Conservation (phyloP, 1,140 invertebrate species). For the Lasioglossum baleicum region DNA sequence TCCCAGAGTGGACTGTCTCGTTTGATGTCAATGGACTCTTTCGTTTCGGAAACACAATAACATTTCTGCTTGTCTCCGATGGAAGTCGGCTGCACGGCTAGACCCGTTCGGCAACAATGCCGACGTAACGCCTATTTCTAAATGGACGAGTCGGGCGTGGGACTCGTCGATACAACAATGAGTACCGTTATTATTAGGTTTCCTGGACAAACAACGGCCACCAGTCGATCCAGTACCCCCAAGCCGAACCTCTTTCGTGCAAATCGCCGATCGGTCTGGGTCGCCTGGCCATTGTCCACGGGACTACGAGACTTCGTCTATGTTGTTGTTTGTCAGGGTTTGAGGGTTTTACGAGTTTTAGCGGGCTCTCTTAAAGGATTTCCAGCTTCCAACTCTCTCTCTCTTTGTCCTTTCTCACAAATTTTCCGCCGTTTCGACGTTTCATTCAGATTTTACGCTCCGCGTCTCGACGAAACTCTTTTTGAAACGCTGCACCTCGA, state of each 20-base stretch:
- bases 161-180: constrained; percentile 70
- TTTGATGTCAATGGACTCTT: background rate
- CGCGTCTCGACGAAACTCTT: too few species aligned
- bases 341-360: background rate
- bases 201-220: constrained; percentile 36
- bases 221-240: constrained; percentile 6
- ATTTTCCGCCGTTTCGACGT: too few species aligned
- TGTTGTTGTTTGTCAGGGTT: background rate
- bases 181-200: constrained; percentile 67
- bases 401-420: background rate
- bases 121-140: constrained; percentile 49
- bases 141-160: constrained; percentile 58
- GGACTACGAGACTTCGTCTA: constrained; percentile 1
- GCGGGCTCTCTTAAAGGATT: background rate
- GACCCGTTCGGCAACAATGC: constrained; percentile 25
- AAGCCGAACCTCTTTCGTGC: constrained; percentile 2
- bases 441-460: too few species aligned
- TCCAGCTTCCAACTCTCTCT: background rate
- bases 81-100: background rate
- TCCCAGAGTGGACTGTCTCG: background rate
- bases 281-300: background rate
- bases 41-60: constrained; percentile 18
- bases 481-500: too few species aligned
- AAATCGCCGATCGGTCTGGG: constrained; percentile 18
- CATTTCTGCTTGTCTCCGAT: constrained; percentile 16